Conservation (phyloP, 2,113 vertebrate genomes). For the Oryzias melastigma region DNA sequence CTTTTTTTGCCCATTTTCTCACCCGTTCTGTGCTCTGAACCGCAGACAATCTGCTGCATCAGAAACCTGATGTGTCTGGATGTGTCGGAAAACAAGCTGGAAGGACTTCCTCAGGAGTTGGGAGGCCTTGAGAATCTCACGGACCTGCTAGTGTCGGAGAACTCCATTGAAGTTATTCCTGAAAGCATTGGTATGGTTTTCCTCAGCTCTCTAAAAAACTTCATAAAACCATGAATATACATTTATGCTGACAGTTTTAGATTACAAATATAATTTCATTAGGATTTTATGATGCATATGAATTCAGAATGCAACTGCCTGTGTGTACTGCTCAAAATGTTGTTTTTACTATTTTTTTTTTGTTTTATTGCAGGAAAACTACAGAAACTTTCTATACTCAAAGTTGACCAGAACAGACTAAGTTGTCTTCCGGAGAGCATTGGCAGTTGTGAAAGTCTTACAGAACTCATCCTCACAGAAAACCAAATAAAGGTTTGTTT, state of each 20-base stretch:
- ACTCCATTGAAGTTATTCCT: constrained; percentile 88
- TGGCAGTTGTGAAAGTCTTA: constrained; percentile 93
- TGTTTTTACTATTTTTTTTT: not conserved
- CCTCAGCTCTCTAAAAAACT: too few species aligned
- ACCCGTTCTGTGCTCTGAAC: constrained; percentile 13
- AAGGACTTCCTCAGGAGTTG: constrained; percentile 91
- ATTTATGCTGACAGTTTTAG: too few species aligned
- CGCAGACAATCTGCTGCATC: constrained; percentile 90
- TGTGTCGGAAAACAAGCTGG: constrained; percentile 96
- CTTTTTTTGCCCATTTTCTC: not conserved
- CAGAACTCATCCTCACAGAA: constrained; percentile 95
- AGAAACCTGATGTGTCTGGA: constrained; percentile 94
- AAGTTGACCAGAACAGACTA: constrained; percentile 94
- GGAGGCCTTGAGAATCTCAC: constrained; percentile 85
- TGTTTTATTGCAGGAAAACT: constrained; percentile 82
- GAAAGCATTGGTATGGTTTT: constrained; percentile 87
- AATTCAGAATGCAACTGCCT: not conserved
- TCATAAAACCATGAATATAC: too few species aligned
- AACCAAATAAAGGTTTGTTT: constrained; percentile 89
- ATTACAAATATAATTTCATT: too few species aligned
- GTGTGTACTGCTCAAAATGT: not conserved
- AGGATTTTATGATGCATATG: too few species aligned
- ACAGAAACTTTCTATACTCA: constrained; percentile 90
- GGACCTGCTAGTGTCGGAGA: constrained; percentile 95
- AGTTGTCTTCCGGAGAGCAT: constrained; percentile 87